Base-by-base conservation (phyloP, 2,888 invertebrate genomes). In the Erynnis tages region DNA sequence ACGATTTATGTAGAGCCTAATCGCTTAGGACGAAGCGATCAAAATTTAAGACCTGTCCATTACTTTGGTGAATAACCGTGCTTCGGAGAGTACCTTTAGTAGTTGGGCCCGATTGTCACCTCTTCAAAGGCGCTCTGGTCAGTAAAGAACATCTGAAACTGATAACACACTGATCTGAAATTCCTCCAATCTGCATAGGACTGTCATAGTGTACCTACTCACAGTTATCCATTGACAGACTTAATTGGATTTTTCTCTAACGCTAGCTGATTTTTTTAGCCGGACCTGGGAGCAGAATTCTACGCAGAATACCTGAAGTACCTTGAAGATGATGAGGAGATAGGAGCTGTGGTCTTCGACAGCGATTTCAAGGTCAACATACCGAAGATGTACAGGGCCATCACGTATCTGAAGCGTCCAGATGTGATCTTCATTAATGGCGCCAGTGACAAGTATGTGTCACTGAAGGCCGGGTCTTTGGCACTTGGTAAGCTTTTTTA, bases 331-430 rank as follows among this genome's bases (percentile, higher is more conserved):
- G 83, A 91, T 52, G 69, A 71, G 1, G 82, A 86, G 16, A 78
- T 92, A 0, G 91, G 91, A 10, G 92, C 92, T 0, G 91, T 92
- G n/a, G 80, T 92, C 0, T 71, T 91, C 13, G 92, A 92, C 65
- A 81, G 90, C 34, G 91, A 91, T 59, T 72, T 85, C 35, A 82
- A 79, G 60, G 67, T 89, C 4, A 91, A 89, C 60, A 76, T 91
- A 57, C 70, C 86, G 0, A 91, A 91, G 66, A 45, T 92, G 32
- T 84, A 90, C 59, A 86, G 79, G 65, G 89, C 91, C 0, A 62
- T 79, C 4, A 73, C 83, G 0, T 91, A 91, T 58, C 67, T 92
- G 14, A 66, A 65, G 47, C 76, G 89, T 34, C 77, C 85, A 0
- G 91, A 92, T 7, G 91, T 91, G 1, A 47, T 89, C 11, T 92